Conservation (phyloP, 2,888 invertebrate genomes). For the Oegoconia quadripuncta region DNA sequence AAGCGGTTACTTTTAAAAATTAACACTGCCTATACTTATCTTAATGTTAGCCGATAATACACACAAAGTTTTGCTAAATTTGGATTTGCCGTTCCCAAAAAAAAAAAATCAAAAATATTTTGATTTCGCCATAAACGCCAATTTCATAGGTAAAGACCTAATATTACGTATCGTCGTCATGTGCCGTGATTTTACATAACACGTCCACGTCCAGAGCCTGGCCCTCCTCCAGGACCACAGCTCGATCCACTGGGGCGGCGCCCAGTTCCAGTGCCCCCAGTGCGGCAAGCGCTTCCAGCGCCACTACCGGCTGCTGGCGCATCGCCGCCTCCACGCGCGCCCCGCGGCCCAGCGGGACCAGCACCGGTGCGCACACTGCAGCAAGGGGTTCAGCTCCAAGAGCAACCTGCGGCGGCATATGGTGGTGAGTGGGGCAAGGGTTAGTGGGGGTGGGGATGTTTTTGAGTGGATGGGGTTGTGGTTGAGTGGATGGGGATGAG, state of each 20-base stretch:
- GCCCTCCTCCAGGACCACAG: slow-evolving; percentile 64
- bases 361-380: slow-evolving; percentile 50
- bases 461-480: no score
- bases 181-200: background rate
- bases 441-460: no score
- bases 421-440: slow-evolving; percentile 64
- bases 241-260: slow-evolving; percentile 67
- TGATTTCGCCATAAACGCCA: no score
- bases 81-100: no score
- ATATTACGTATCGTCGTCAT: no score
- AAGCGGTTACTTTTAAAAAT: no score
- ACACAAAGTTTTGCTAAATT: no score
- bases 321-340: slow-evolving; percentile 51
- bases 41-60: no score
- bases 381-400: slow-evolving; percentile 59
- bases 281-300: slow-evolving; percentile 62
- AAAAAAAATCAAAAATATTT: no score
- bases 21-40: no score
- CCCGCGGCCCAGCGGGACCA: slow-evolving; percentile 17
- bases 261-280: slow-evolving; percentile 59
- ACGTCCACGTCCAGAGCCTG: slow-evolving; percentile 40
- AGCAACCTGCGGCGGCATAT: slow-evolving; percentile 64
- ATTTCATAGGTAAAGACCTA: no score
- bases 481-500: no score
- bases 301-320: slow-evolving; percentile 58